These are phyloP conservation scores for Brachystomella parvula DNA, from an alignment of 1,140 invertebrate species.

Conservation along the genomic window DNA sequence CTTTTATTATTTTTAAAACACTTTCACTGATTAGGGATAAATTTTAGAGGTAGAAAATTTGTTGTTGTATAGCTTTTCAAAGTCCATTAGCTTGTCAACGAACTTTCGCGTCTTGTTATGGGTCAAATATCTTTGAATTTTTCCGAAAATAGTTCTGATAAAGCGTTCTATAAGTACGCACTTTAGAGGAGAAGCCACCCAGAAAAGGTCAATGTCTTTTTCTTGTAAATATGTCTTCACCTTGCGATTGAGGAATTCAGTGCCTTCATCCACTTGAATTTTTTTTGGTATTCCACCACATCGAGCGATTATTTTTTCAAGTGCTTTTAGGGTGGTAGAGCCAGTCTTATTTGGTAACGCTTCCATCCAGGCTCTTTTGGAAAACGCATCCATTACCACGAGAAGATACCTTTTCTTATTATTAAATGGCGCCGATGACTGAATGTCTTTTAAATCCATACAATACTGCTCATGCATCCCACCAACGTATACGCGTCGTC, in stretches of 20 bases:
- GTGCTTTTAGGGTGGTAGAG: conserved; percentile 3
- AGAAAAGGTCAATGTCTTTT: conserved; percentile 17
- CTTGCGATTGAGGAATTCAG: conserved; percentile 4
- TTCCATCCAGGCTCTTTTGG: conserved; percentile 3
- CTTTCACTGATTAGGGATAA: too few relatives aligned
- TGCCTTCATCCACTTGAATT: conserved; percentile 14
- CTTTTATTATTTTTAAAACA: too few relatives aligned
- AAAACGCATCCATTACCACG: conserved; percentile 13
- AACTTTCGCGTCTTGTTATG: conserved; percentile 7
- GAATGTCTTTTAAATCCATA: conserved; percentile 14
- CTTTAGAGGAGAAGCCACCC: conserved; percentile 11
- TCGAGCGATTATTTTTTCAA: conserved; percentile 5
- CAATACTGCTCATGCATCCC: background rate
- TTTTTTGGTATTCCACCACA: background rate
- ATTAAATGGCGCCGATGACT: background rate
- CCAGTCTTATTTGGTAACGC: conserved; percentile 13
- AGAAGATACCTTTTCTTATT: conserved; percentile 5
- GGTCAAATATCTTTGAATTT: conserved; percentile 15
- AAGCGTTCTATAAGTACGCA: conserved; percentile 9
- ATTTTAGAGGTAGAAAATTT: too few relatives aligned
- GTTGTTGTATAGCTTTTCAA: conserved; percentile 22
- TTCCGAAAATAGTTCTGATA: conserved; percentile 9
- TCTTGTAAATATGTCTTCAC: background rate
- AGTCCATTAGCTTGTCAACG: conserved; percentile 8
- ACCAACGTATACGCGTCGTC: background rate